These are phyloP conservation scores for Diorhabda sublineata DNA, from an alignment of 1,140 invertebrate species.

Conservation along the genomic window DNA sequence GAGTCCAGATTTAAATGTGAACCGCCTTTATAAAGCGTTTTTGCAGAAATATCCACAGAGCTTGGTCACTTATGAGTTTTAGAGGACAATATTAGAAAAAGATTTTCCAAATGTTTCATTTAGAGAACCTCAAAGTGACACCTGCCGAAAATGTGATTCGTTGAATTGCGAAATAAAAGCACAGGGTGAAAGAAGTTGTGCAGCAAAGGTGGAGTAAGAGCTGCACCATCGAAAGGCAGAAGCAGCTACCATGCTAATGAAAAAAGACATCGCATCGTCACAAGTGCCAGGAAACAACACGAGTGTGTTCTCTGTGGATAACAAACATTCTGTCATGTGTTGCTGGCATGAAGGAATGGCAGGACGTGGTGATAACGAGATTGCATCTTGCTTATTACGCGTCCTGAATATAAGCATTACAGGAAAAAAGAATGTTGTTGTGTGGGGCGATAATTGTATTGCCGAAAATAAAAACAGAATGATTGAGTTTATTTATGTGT, in stretches of 20 bases:
- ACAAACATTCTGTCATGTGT: slow-evolving; percentile 19
- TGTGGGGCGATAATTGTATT: slow-evolving; percentile 19
- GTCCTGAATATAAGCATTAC: slow-evolving; percentile 15
- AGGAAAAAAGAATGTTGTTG: slow-evolving; percentile 16
- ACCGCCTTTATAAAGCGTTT: slow-evolving; percentile 16
- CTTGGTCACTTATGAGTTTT: slow-evolving; percentile 19
- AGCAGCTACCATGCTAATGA: slow-evolving; percentile 4
- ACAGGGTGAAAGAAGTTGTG: slow-evolving; percentile 4
- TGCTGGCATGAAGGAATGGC: slow-evolving; percentile 18
- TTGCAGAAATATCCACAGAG: slow-evolving; percentile 8
- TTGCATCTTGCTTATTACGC: slow-evolving; percentile 18
- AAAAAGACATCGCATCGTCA: slow-evolving; percentile 5
- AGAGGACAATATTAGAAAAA: slow-evolving; percentile 8
- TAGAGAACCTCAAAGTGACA: slow-evolving; percentile 17
- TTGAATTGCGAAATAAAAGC: slow-evolving; percentile 20
- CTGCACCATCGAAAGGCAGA: slow-evolving; percentile 19
- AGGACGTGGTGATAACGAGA: slow-evolving; percentile 22
- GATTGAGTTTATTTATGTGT: slow-evolving; percentile 23
- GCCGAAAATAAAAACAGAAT: slow-evolving; percentile 20
- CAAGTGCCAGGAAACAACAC: slow-evolving; percentile 3
- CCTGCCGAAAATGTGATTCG: slow-evolving; percentile 13
- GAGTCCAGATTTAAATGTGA: slow-evolving; percentile 23
- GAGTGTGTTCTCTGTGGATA: slow-evolving; percentile 15
- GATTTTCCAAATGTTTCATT: not conserved
- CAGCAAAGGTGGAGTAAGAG: not conserved